These are phyloP conservation scores for Sclerurus mexicanus DNA, from an alignment of 2,113 vertebrate genomes.

Conservation along the genomic window DNA sequence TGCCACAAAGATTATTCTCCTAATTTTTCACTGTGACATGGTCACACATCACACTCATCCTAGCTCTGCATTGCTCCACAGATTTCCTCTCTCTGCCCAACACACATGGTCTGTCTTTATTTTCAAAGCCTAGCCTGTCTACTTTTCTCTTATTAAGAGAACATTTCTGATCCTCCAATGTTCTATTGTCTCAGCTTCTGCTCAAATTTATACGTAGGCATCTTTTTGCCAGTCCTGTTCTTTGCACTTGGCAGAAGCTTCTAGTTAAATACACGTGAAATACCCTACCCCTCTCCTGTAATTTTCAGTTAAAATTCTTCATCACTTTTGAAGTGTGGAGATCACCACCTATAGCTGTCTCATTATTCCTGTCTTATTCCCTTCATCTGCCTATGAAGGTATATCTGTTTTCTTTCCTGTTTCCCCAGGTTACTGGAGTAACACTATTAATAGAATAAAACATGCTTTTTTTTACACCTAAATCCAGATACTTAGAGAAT, in stretches of 20 bases:
- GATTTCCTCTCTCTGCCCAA: background rate
- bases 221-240: background rate
- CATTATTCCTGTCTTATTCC: background rate
- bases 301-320: background rate
- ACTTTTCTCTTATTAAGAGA: background rate
- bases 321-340: background rate
- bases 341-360: background rate
- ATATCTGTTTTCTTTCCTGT: background rate
- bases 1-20: conserved; percentile 43
- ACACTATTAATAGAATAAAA: background rate
- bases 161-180: background rate
- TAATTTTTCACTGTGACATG: conserved; percentile 26
- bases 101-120: background rate
- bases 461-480: background rate
- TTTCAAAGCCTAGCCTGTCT: background rate
- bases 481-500: background rate
- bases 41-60: background rate
- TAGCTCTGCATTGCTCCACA: background rate
- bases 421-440: background rate
- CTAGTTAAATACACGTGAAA: background rate
- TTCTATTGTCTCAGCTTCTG: background rate
- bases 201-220: background rate
- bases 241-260: background rate
- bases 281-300: background rate
- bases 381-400: background rate